A percentile compares a stretch with the other conserved stretches of the same genome.
These are phyloP conservation scores for Prolemur simus DNA, from an alignment of 2,113 vertebrate species.

Conservation along the genomic window DNA sequence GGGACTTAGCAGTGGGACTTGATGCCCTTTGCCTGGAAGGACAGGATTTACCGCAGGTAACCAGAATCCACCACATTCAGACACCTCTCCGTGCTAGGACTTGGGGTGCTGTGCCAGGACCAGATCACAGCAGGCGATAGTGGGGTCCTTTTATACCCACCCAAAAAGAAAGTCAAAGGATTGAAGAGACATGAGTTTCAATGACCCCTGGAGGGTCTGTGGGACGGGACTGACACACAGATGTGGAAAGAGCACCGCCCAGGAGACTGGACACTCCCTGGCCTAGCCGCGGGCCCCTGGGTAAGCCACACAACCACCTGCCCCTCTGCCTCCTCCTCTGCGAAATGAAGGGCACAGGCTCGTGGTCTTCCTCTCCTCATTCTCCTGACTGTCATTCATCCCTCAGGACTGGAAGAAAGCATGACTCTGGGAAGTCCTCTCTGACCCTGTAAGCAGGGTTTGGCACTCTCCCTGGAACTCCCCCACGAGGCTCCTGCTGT, in stretches of 20 bases:
- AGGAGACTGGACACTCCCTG: background rate
- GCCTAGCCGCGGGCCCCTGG: background rate
- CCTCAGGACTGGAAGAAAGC: background rate
- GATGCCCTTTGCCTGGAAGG: background rate
- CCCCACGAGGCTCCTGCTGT: too few relatives aligned
- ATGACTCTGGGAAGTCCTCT: background rate
- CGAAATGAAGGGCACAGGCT: too few relatives aligned
- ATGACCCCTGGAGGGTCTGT: background rate
- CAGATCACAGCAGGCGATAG: background rate
- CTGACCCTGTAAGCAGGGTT: fast-evolving
- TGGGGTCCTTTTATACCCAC: background rate
- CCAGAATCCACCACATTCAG: background rate
- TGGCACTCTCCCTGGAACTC: background rate
- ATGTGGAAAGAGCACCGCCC: background rate
- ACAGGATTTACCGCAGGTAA: background rate
- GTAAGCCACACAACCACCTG: background rate
- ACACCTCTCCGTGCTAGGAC: background rate
- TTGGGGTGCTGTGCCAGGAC: background rate
- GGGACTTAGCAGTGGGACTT: background rate
- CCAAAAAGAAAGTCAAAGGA: background rate
- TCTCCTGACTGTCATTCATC: background rate
- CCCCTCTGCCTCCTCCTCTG: background rate
- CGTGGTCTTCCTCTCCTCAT: background rate
- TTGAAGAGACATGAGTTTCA: background rate
- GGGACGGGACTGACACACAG: background rate